phyloP scores from a whole-genome alignment of 2,797 vertebrate species.

The Catharus ustulatus region DNA sequence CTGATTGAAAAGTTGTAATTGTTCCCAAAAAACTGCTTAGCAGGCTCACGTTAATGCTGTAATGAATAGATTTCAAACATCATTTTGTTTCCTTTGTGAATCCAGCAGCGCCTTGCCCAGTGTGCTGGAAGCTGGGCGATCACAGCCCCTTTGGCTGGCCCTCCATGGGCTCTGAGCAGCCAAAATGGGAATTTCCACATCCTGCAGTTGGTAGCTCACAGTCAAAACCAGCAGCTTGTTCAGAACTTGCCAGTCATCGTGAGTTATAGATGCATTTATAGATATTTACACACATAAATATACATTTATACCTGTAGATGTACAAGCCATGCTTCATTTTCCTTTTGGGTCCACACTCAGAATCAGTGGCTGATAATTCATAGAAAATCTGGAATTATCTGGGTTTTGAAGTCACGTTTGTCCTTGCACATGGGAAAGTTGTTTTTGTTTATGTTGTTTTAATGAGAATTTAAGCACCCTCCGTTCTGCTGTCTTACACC shows the following conservation, averaged over 20 bases:
- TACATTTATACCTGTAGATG: background rate
- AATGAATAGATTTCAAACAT: background rate
- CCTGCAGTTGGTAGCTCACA: background rate
- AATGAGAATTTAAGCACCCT: background rate
- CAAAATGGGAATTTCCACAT: background rate
- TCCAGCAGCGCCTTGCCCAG: background rate
- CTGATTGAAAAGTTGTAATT: background rate
- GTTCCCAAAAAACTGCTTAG: background rate
- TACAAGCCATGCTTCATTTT: background rate
- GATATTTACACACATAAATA: accelerated
- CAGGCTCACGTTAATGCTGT: background rate
- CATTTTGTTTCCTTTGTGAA: background rate
- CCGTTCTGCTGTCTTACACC: background rate
- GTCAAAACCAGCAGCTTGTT: background rate
- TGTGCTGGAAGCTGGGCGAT: background rate
- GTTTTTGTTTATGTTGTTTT: background rate
- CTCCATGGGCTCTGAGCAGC: background rate
- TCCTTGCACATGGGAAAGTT: background rate
- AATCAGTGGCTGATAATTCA: background rate
- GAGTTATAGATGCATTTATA: background rate
- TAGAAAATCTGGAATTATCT: background rate
- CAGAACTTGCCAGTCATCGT: background rate
- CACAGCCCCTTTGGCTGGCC: background rate
- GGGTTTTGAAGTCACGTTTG: accelerated
- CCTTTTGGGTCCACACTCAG: background rate